Conservation (phyloP, 2,113 vertebrate genomes). For the Ariopsis seemanni region DNA sequence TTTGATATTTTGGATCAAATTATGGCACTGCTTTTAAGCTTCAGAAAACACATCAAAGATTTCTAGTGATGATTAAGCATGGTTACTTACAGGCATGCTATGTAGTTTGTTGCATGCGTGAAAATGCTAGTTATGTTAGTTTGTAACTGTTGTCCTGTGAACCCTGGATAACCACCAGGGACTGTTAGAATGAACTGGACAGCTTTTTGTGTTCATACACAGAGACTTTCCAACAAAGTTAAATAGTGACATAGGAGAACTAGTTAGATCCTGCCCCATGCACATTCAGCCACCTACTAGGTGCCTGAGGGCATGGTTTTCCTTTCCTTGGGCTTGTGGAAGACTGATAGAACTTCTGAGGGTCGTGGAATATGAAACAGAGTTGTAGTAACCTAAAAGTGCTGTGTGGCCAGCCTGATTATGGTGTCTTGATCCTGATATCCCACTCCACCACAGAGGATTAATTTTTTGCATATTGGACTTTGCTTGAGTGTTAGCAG, state of each 20-base stretch:
- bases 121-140: neutral
- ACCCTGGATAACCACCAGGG: neutral
- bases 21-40: neutral
- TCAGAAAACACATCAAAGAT: neutral
- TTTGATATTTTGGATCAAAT: neutral
- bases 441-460: no score
- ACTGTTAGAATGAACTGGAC: neutral
- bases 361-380: neutral
- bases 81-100: neutral
- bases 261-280: neutral
- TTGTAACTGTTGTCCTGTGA: neutral
- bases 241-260: neutral
- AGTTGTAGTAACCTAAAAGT: neutral
- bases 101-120: neutral
- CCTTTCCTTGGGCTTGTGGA: neutral
- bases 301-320: neutral
- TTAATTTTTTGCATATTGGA: no score
- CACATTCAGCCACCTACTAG: neutral
- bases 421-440: no score
- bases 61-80: neutral
- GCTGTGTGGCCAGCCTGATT: neutral
- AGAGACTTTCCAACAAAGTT: neutral
- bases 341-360: neutral
- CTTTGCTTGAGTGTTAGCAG: no score
- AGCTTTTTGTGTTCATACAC: neutral